Evolutionary conservation across 1,140 invertebrate species (phyloP).

Genomic region (Apis mellifera): Amel_HAv3.1 CM009940.2:3552001-3552500

Average conservation of each 20-base stretch:
- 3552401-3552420: not conserved
- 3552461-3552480: no score
- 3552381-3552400: not conserved
- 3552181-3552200: constrained; percentile 16
- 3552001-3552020: constrained; percentile 4
- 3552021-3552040: constrained; percentile 2
- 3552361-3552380: not conserved
- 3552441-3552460: no score
- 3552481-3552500: no score
- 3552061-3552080: not conserved
- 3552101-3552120: constrained; percentile 13
- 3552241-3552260: not conserved
- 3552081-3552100: not conserved
- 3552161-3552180: not conserved
- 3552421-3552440: not conserved
- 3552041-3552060: constrained; percentile 8
- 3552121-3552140: constrained; percentile 8
- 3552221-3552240: not conserved
- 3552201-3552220: not conserved
- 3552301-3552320: not conserved
- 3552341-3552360: constrained; percentile 1
- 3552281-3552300: not conserved
- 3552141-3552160: not conserved
- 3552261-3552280: not conserved
- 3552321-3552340: not conserved